A percentile compares a stretch with the other conserved stretches of the same genome.
phyloP scores from a whole-genome alignment of 2,797 vertebrate species.

The Ctenochaetus hawaiiensis region DNA sequence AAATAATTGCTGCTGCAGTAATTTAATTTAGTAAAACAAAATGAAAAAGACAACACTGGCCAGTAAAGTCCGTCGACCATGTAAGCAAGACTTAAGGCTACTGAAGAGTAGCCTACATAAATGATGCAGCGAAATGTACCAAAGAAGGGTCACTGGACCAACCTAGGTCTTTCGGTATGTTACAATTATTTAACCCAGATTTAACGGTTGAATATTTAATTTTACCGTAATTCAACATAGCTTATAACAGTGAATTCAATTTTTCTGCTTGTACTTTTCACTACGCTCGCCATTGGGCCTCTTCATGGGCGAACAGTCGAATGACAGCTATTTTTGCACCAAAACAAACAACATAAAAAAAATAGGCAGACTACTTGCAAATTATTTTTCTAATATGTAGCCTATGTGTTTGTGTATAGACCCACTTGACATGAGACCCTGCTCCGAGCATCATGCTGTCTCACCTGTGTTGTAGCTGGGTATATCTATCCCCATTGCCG shows the following conservation, averaged over 20 bases:
- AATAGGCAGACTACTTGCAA: fast-evolving
- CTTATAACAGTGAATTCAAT: too few relatives aligned
- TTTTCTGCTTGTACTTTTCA: background rate
- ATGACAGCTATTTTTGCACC: background rate
- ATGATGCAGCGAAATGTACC: background rate
- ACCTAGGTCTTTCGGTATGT: background rate
- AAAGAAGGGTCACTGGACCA: background rate
- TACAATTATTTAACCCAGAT: background rate
- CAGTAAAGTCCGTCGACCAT: background rate
- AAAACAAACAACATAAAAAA: background rate
- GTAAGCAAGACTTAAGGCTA: background rate
- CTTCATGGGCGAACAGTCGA: background rate
- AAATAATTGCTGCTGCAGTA: fast-evolving
- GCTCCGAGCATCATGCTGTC: conserved; percentile 43
- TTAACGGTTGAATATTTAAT: background rate
- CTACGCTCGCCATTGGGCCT: background rate
- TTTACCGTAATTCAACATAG: background rate
- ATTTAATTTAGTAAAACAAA: background rate
- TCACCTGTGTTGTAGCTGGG: conserved; percentile 95
- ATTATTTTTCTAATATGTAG: too few relatives aligned
- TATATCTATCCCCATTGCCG: conserved; percentile 96
- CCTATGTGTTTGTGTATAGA: background rate
- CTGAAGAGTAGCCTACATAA: background rate
- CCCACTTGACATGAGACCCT: background rate
- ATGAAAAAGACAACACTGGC: background rate